A percentile compares a stretch with the other conserved stretches of the same genome.
Evolutionary conservation across 2,113 vertebrate species (phyloP).

Genomic region (Stegastes partitus): DNA sequence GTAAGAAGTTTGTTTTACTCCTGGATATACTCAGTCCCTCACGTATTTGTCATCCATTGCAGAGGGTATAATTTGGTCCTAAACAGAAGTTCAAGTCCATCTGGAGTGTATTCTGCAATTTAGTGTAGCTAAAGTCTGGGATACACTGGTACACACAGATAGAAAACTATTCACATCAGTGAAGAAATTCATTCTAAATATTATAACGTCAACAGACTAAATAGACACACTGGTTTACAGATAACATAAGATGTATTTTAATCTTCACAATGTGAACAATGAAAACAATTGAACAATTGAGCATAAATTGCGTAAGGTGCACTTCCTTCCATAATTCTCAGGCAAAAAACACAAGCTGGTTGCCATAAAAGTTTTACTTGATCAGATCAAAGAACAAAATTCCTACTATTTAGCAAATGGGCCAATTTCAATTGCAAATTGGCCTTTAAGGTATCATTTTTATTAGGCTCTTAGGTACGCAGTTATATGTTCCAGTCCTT

Average conservation of each 20-base stretch:
- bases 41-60: neutral
- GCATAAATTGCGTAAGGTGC: conserved; percentile 44
- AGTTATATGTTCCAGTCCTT: neutral
- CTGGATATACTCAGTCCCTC: neutral
- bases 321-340: conserved; percentile 45
- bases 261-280: neutral
- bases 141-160: neutral
- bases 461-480: neutral
- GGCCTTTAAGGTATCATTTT: neutral
- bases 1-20: neutral
- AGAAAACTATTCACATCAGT: neutral
- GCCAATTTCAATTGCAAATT: neutral
- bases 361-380: conserved; percentile 47
- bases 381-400: conserved; percentile 36
- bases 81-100: neutral
- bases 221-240: neutral
- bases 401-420: conserved; percentile 17
- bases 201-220: neutral
- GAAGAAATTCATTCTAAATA: neutral
- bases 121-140: neutral
- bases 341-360: conserved; percentile 26
- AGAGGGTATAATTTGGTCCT: neutral
- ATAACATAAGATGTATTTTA: neutral
- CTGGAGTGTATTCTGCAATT: neutral
- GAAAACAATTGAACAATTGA: conserved; percentile 9